A percentile compares a stretch with the other conserved stretches of the same genome.
Conservation (phyloP, 2,888 invertebrate species). For the Pelosia muscerda region DNA sequence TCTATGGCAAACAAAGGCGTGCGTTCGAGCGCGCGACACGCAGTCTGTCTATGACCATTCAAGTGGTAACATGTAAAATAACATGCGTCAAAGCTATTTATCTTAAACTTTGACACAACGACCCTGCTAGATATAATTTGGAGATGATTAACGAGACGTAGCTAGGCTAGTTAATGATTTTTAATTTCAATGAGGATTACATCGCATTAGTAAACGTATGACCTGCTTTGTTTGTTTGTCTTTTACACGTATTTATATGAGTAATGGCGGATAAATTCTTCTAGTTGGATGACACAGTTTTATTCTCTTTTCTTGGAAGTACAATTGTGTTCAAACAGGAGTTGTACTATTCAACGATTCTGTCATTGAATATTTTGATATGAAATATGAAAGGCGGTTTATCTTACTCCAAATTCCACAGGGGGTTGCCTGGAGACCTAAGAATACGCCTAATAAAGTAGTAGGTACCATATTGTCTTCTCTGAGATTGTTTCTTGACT, state of each 20-base stretch:
- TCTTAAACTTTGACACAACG: conserved; percentile 61
- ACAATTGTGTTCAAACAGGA: conserved; percentile 20
- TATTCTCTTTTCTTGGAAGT: conserved; percentile 16
- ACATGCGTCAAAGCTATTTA: conserved; percentile 62
- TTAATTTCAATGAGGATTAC: conserved; percentile 76
- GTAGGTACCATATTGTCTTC: too few species aligned
- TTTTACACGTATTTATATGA: conserved; percentile 40
- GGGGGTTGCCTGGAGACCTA: background rate
- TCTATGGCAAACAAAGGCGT: conserved; percentile 69
- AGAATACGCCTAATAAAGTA: background rate
- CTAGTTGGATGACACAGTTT: conserved; percentile 27
- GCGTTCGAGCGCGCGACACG: conserved; percentile 62
- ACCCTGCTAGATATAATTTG: conserved; percentile 57
- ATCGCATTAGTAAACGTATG: conserved; percentile 57
- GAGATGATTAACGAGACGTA: conserved; percentile 52
- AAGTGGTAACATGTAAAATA: conserved; percentile 54
- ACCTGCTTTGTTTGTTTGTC: conserved; percentile 55
- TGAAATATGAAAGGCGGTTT: background rate
- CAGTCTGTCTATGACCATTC: conserved; percentile 68
- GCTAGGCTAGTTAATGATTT: conserved; percentile 63
- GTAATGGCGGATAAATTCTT: conserved; percentile 50
- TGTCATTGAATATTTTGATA: background rate
- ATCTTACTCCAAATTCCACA: background rate
- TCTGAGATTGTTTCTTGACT: too few species aligned
- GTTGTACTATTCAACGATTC: conserved; percentile 9